Base-by-base conservation (phyloP, 2,888 invertebrate species). In the Antheraea yamamai region DNA sequence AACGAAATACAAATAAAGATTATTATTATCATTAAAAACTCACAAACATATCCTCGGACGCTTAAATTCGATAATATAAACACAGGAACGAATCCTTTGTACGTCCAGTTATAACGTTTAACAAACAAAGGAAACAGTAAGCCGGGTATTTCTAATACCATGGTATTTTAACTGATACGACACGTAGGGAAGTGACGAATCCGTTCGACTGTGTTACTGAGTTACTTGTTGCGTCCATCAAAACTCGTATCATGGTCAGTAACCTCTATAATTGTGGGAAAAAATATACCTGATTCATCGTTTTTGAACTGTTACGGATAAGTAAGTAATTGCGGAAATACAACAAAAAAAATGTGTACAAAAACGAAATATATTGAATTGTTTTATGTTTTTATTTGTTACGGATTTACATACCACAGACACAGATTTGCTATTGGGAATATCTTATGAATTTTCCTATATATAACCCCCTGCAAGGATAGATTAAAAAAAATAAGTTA, bases 211-310 rank as follows among this genome's bases (percentile, higher is more conserved):
- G 70, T 39, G 70, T 39, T n/a, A 35, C 23, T 70, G 39, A 70
- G 39, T 70, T 70, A 70, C 14, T 61, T 64, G 58, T 70, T 58
- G 55, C 55, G 71, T 58, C 61, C 30, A 72, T 84, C 79, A 80
- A 82, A 83, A 82, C 78, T 83, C 80, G 83, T 83, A 82, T 83
- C 81, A 80, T 82, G 84, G 84, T 77, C 84, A 80, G 79, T 82
- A 83, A 83, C 84, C 84, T 72, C 78, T 81, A 82, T 84, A 80
- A 80, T 80, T 84, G 83, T 84, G 83, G 77, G 83, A 83, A 83
- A 72, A 74, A 66, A 71, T 58, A 71, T 18, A 18, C 14, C n/a
- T 72, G 74, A 75, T 61, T 75, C 74, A 75, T 61, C 1, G 35
- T 35, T 72, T 55, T 58, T 58, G 47, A 58, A 55, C 39, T 26